These are phyloP conservation scores for Mystacides longicornis DNA, from an alignment of 2,888 invertebrate species.

Conservation along the genomic window DNA sequence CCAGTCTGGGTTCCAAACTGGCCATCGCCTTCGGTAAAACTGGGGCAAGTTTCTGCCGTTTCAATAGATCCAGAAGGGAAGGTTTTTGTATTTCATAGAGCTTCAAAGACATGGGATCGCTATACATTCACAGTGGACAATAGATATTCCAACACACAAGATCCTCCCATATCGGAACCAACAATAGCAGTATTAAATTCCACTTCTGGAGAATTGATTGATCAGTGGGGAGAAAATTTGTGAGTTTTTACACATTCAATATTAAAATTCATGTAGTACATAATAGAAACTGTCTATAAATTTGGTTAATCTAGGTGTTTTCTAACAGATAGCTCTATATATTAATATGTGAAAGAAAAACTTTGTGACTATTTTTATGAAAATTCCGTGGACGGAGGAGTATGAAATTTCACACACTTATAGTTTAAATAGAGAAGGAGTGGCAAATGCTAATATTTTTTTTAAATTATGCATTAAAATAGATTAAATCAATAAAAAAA, in stretches of 20 bases:
- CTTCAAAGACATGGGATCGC: constrained; percentile 54
- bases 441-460: too few relatives aligned
- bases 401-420: too few relatives aligned
- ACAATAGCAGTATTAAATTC: constrained; percentile 60
- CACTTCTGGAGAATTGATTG: constrained; percentile 50
- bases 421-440: too few relatives aligned
- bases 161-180: constrained; percentile 54
- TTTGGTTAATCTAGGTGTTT: too few relatives aligned
- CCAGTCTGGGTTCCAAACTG: constrained; percentile 50
- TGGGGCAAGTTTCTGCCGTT: constrained; percentile 78
- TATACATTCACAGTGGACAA: constrained; percentile 53
- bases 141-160: constrained; percentile 45
- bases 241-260: too few relatives aligned
- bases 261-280: neutral
- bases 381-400: too few relatives aligned
- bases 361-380: too few relatives aligned
- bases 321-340: too few relatives aligned
- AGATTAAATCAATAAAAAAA: too few relatives aligned
- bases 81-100: constrained; percentile 77
- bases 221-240: constrained; percentile 64
- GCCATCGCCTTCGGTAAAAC: constrained; percentile 45
- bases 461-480: too few relatives aligned
- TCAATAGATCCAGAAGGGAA: constrained; percentile 66
- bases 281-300: neutral
- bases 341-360: too few relatives aligned